These are phyloP conservation scores for Chionis minor DNA, from an alignment of 2,113 vertebrate species.

Conservation along the genomic window DNA sequence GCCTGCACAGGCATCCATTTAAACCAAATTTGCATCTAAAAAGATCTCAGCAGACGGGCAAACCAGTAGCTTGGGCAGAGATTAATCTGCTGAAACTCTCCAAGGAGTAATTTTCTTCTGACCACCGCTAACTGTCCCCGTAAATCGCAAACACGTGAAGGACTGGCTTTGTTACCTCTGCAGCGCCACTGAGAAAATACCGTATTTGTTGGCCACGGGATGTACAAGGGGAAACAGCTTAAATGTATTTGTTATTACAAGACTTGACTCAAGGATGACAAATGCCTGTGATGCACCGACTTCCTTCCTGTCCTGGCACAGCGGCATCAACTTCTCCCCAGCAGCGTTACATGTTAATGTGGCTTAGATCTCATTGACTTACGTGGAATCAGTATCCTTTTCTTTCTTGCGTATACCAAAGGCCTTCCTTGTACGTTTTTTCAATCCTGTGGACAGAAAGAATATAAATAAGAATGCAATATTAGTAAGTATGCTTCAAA, in stretches of 20 bases:
- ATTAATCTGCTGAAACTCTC: background rate
- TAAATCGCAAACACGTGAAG: rapidly evolving
- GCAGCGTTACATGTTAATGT: rapidly evolving
- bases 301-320: background rate
- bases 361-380: background rate
- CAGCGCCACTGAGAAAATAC: background rate
- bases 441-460: constrained; percentile 85
- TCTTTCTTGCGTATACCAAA: constrained; percentile 98
- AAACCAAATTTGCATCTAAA: background rate
- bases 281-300: rapidly evolving
- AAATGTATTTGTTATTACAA: rapidly evolving
- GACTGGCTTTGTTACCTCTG: background rate
- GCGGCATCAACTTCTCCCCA: background rate
- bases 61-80: background rate
- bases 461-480: background rate
- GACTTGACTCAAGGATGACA: rapidly evolving
- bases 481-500: background rate
- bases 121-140: background rate
- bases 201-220: rapidly evolving
- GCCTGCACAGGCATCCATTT: background rate
- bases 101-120: background rate
- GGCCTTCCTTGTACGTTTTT: constrained; percentile 96
- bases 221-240: background rate
- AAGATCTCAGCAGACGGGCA: background rate
- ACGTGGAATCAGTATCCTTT: constrained; percentile 94